These are phyloP conservation scores for Homalodisca vitripennis DNA, from an alignment of 1,140 invertebrate genomes.

Conservation along the genomic window DNA sequence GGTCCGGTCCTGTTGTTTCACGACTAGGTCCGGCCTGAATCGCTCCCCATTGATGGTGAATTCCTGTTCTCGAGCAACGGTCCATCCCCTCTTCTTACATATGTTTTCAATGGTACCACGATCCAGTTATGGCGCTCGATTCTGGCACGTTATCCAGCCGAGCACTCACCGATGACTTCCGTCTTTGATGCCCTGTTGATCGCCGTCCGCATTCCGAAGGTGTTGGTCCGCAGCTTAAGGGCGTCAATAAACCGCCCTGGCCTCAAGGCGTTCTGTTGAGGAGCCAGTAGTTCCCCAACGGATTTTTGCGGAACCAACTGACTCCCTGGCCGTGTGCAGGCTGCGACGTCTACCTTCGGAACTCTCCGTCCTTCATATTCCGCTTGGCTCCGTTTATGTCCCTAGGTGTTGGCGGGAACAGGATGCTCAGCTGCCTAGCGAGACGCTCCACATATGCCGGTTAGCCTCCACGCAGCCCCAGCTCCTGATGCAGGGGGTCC, in stretches of 20 bases:
- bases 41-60: neutral
- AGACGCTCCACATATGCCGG: neutral
- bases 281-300: neutral
- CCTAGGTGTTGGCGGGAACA: no score
- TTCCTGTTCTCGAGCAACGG: neutral
- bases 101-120: neutral
- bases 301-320: neutral
- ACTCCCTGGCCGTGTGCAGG: neutral
- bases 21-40: neutral
- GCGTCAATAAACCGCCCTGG: neutral
- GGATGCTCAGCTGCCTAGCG: neutral
- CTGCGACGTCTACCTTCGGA: neutral
- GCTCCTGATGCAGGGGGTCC: neutral
- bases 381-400: neutral
- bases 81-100: neutral
- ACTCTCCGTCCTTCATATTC: neutral
- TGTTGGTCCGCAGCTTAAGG: neutral
- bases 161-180: neutral
- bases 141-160: neutral
- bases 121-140: constrained; percentile 11
- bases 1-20: neutral
- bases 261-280: neutral
- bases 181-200: neutral
- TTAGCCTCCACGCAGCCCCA: neutral
- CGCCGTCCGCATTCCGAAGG: neutral